Conservation (phyloP, 2,113 vertebrate species). For the Isichthys henryi region DNA sequence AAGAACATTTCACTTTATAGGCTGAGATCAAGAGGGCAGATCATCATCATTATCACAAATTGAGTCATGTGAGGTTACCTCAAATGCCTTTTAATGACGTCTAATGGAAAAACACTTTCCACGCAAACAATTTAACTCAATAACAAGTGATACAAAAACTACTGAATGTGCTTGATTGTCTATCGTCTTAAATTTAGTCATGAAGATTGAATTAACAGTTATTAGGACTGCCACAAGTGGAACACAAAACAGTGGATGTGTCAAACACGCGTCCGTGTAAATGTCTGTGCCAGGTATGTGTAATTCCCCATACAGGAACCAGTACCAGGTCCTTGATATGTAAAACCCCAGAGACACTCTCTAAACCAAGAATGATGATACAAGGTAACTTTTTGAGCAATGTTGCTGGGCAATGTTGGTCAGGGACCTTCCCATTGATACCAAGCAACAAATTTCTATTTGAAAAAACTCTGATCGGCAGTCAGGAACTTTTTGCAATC, state of each 20-base stretch:
- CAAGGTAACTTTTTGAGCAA: neutral
- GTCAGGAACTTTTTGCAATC: neutral
- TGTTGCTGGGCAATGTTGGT: neutral
- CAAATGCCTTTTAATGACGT: neutral
- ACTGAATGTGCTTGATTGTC: neutral
- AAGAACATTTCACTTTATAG: neutral
- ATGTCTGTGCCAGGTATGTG: neutral
- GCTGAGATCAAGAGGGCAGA: neutral
- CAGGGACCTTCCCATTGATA: neutral
- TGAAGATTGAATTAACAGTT: no score
- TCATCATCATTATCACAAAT: neutral
- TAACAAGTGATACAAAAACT: neutral
- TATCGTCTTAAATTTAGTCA: neutral
- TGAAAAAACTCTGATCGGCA: neutral
- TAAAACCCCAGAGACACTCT: neutral
- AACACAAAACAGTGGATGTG: neutral
- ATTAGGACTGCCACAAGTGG: neutral
- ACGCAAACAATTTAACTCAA: neutral
- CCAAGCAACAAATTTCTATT: neutral
- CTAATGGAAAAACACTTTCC: neutral
- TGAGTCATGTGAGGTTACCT: neutral
- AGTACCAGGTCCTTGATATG: neutral
- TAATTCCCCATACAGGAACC: neutral
- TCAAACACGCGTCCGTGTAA: neutral
- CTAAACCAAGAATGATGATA: neutral